These are phyloP conservation scores for Labia minor DNA, from an alignment of 2,888 invertebrate genomes.

Conservation along the genomic window DNA sequence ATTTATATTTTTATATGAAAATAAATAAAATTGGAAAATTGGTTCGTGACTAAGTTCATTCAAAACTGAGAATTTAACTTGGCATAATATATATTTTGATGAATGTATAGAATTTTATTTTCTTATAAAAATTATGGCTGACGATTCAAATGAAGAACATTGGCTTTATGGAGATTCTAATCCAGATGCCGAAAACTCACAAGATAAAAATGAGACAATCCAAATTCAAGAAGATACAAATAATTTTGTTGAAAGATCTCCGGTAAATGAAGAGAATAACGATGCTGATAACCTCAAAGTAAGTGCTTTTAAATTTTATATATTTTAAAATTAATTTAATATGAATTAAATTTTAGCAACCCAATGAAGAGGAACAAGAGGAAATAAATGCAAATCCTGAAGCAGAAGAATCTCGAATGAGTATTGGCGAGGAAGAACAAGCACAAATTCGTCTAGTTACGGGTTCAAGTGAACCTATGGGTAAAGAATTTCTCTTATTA, in stretches of 20 bases:
- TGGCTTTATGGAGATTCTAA: slow-evolving; percentile 78
- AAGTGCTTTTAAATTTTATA: background rate
- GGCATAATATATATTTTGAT: too few relatives aligned
- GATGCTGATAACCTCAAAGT: background rate
- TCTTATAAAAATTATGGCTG: slow-evolving; percentile 43
- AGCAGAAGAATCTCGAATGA: slow-evolving; percentile 24
- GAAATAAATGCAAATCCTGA: slow-evolving; percentile 17
- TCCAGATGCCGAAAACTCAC: slow-evolving; percentile 34
- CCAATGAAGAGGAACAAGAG: slow-evolving; percentile 26
- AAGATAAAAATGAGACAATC: slow-evolving; percentile 15
- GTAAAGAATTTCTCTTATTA: too few relatives aligned
- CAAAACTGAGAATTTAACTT: too few relatives aligned
- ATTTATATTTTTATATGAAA: too few relatives aligned
- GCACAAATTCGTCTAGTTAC: slow-evolving; percentile 14
- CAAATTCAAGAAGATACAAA: slow-evolving; percentile 15
- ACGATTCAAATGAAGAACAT: slow-evolving; percentile 66
- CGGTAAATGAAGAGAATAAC: background rate
- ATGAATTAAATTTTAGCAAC: background rate
- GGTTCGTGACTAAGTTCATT: too few relatives aligned
- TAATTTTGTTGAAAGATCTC: background rate
- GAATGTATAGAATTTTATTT: too few relatives aligned
- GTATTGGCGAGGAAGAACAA: slow-evolving; percentile 26
- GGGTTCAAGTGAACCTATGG: background rate
- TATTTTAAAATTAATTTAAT: background rate
- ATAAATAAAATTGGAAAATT: too few relatives aligned